These are phyloP conservation scores for Heliothis subflexa DNA, from an alignment of 1,140 invertebrate genomes.

Conservation along the genomic window DNA sequence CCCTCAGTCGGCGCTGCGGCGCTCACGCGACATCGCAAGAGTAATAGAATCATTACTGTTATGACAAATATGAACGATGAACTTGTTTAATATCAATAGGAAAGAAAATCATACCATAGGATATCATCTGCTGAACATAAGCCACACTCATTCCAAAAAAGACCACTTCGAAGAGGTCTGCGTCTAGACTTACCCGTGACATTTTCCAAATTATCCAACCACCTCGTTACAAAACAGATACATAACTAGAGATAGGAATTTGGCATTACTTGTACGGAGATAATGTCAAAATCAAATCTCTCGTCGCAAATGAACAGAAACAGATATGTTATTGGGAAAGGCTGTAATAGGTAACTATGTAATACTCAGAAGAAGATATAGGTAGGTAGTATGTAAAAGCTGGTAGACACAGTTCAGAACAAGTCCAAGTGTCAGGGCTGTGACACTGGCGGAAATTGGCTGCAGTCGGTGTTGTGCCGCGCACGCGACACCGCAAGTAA, in stretches of 20 bases:
- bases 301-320: too few species aligned
- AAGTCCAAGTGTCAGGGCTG: constrained; percentile 34
- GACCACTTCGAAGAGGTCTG: too few species aligned
- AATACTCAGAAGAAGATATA: not conserved
- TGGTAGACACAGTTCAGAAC: not conserved
- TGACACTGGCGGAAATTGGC: constrained; percentile 56
- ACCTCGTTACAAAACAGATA: not conserved
- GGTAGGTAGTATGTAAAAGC: not conserved
- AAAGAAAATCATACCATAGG: too few species aligned
- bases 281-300: not conserved
- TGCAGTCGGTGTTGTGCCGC: constrained; percentile 31
- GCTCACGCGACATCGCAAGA: constrained; percentile 52
- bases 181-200: too few species aligned
- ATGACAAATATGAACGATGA: too few species aligned
- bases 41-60: not conserved
- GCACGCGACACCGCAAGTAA: constrained; percentile 54
- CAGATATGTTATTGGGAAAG: too few species aligned
- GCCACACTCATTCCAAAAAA: too few species aligned
- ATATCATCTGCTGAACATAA: too few species aligned
- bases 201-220: too few species aligned
- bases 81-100: too few species aligned
- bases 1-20: constrained; percentile 26
- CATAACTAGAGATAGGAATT: not conserved
- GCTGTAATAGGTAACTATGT: too few species aligned
- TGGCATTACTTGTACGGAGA: too few species aligned